These are phyloP conservation scores for Drosophila erecta DNA, from an alignment of 1,140 invertebrate species.

Conservation along the genomic window DNA sequence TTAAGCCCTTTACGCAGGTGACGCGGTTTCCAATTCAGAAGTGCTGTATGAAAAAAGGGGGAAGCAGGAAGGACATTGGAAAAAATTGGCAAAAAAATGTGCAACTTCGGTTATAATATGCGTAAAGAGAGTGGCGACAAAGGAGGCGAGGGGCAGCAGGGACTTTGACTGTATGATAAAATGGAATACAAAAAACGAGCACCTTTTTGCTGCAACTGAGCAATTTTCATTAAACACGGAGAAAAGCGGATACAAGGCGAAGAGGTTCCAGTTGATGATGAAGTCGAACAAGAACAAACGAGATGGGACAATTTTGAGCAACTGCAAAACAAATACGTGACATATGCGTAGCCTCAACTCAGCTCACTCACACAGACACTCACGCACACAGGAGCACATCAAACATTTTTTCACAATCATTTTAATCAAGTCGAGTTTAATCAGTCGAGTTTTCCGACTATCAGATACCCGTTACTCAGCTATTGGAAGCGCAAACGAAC, in stretches of 20 bases:
- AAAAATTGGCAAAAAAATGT: constrained; percentile 14
- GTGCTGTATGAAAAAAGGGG: constrained; percentile 25
- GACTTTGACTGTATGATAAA: too few relatives aligned
- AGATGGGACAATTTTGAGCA: constrained; percentile 19
- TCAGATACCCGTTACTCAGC: too few relatives aligned
- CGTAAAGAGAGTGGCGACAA: constrained; percentile 28
- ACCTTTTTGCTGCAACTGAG: constrained; percentile 49
- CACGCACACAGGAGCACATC: constrained; percentile 17
- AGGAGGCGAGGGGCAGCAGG: constrained; percentile 1
- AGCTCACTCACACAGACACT: constrained; percentile 3
- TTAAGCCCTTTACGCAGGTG: background rate
- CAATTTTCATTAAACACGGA: constrained; percentile 52
- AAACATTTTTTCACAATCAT: constrained; percentile 16
- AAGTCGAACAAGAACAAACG: background rate
- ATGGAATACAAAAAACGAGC: constrained; percentile 18
- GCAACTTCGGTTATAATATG: constrained; percentile 50
- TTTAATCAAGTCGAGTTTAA: too few relatives aligned
- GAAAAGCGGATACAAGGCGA: constrained; percentile 1
- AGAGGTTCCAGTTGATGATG: background rate
- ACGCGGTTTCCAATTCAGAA: constrained; percentile 44
- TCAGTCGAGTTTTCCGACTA: too few relatives aligned
- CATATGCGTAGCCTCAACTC: constrained; percentile 31
- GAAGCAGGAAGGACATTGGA: constrained; percentile 3
- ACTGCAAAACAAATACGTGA: constrained; percentile 55
- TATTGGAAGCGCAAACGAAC: too few relatives aligned